Evolutionary conservation across 2,797 vertebrate species (phyloP).

Genomic region (Acrossocheilus fasciatus): DNA sequence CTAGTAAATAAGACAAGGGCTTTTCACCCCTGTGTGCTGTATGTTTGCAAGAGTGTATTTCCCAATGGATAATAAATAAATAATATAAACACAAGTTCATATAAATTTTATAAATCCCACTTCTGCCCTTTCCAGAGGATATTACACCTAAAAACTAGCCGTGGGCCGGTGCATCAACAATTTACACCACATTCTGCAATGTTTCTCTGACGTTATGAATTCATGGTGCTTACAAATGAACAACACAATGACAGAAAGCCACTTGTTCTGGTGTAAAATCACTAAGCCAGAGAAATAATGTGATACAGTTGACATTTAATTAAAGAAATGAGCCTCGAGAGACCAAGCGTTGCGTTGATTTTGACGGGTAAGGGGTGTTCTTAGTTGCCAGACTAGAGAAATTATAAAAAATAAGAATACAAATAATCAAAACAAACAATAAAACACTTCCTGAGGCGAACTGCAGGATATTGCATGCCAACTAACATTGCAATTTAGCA

Average conservation of each 20-base stretch:
- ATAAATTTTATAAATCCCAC: constrained; percentile 4
- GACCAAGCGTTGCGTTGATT: neutral
- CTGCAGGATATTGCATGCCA: neutral
- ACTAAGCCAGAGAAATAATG: constrained; percentile 5
- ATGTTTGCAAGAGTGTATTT: neutral
- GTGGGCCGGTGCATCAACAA: neutral
- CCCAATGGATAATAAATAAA: constrained; percentile 9
- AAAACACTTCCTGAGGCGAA: neutral
- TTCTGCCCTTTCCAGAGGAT: neutral
- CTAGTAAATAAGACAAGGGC: neutral
- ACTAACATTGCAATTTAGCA: neutral
- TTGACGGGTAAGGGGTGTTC: constrained; percentile 1
- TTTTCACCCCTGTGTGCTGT: neutral
- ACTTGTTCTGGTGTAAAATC: constrained; percentile 9
- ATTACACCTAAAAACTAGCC: neutral
- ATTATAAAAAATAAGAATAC: neutral
- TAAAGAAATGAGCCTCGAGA: constrained; percentile 11
- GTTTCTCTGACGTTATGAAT: neutral
- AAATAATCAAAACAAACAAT: constrained; percentile 12
- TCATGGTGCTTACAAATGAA: constrained; percentile 22
- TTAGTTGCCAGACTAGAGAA: neutral
- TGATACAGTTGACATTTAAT: constrained; percentile 30
- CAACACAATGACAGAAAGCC: neutral
- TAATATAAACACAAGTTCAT: neutral
- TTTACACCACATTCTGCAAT: neutral